Evolutionary conservation across 2,888 invertebrate species (phyloP).

Genomic region (Nomada ruficornis): DNA sequence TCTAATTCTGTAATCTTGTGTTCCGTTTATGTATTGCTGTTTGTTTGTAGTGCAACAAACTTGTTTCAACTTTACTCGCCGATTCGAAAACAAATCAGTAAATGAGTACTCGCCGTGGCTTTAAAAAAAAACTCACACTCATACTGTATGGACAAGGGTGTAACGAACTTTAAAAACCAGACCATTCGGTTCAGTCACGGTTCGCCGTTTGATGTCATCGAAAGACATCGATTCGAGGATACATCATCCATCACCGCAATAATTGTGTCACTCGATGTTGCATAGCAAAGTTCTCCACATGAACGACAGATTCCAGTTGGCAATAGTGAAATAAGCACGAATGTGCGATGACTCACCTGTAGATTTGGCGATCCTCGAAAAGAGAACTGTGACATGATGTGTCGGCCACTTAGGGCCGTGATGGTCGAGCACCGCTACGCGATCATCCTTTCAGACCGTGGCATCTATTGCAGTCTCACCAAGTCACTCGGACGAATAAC

Average conservation of each 20-base stretch:
- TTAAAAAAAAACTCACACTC: not conserved
- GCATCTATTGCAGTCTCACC: slow-evolving; percentile 54
- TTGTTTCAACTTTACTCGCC: not conserved
- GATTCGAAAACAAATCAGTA: no score
- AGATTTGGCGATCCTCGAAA: slow-evolving; percentile 88
- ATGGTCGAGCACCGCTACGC: slow-evolving; percentile 82
- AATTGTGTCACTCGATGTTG: slow-evolving; percentile 3
- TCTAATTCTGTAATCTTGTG: no score
- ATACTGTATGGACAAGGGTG: not conserved
- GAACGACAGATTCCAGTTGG: not conserved
- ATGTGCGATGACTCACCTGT: slow-evolving; percentile 85
- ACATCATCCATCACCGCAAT: slow-evolving; percentile 47
- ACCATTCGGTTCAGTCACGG: slow-evolving; percentile 27
- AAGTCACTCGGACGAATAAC: slow-evolving; percentile 33
- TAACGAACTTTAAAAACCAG: not conserved
- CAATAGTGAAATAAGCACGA: not conserved
- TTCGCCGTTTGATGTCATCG: slow-evolving; percentile 43
- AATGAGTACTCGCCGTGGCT: not conserved
- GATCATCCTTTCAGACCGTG: slow-evolving; percentile 78
- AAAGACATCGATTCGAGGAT: slow-evolving; percentile 14
- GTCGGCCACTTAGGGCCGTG: slow-evolving; percentile 85
- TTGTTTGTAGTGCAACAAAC: not conserved
- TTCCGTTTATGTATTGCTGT: no score
- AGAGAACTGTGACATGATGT: slow-evolving; percentile 89
- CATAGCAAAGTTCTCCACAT: not conserved